Conservation (phyloP, 2,113 vertebrate species). For the Puntigrus tetrazona region DNA sequence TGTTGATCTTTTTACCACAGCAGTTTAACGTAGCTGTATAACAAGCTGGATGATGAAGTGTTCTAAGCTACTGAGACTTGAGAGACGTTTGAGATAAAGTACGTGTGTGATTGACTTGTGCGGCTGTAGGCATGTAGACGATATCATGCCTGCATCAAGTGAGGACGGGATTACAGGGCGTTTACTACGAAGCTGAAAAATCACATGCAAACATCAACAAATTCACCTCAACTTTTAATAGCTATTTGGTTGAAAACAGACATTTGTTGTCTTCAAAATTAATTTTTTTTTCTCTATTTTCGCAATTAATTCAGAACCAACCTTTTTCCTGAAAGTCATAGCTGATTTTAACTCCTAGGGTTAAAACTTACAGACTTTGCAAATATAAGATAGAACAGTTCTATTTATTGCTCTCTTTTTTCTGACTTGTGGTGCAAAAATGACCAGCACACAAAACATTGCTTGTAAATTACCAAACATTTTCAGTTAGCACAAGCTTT, state of each 20-base stretch:
- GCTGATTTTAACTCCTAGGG: not conserved
- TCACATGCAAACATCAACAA: constrained; percentile 2
- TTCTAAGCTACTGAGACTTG: not conserved
- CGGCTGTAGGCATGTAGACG: constrained; percentile 6
- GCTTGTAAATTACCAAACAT: not conserved
- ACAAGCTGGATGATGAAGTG: not conserved
- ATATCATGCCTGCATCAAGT: constrained; percentile 19
- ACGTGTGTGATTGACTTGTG: constrained; percentile 38
- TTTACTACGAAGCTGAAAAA: not conserved
- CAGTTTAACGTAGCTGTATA: not conserved
- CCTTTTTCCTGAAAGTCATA: not conserved
- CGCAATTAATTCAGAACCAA: not conserved
- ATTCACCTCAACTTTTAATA: not conserved
- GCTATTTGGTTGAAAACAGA: not conserved
- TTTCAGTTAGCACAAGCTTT: not conserved
- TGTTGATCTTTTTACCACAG: constrained; percentile 16
- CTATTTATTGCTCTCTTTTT: too few relatives aligned
- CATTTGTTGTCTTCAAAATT: not conserved
- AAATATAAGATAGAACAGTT: not conserved
- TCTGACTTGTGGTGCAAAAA: not conserved
- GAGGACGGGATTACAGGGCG: not conserved
- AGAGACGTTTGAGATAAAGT: constrained; percentile 35
- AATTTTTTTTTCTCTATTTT: not conserved
- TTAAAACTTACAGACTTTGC: not conserved
- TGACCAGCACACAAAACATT: not conserved